Evolutionary conservation across 2,797 vertebrate species (phyloP).

Genomic region (Sitta carolinensis): DNA sequence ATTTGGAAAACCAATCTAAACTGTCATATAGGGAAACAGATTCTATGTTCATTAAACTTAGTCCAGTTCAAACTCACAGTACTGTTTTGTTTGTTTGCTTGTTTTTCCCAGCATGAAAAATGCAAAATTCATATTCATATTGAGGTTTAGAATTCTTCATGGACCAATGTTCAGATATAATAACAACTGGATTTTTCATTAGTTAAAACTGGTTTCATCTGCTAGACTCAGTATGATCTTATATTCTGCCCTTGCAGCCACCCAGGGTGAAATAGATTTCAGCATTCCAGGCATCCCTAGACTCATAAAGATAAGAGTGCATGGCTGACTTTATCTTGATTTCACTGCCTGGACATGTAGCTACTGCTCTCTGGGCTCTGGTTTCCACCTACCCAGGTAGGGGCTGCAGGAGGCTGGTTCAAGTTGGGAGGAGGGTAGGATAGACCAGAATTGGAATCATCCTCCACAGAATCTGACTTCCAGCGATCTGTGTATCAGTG

Average conservation of each 20-base stretch:
- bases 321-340: background rate
- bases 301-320: fast-evolving
- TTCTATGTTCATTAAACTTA: background rate
- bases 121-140: background rate
- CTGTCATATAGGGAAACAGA: background rate
- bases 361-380: background rate
- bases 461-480: background rate
- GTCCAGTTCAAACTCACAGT: background rate
- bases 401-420: background rate
- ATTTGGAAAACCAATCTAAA: background rate
- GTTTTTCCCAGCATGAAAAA: background rate
- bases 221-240: fast-evolving
- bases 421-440: background rate
- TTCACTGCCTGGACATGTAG: background rate
- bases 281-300: background rate
- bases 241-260: background rate
- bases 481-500: background rate
- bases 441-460: background rate
- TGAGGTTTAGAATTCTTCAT: background rate
- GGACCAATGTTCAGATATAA: background rate
- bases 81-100: background rate
- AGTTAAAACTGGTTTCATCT: background rate
- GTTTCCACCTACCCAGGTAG: background rate
- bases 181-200: background rate
- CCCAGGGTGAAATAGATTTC: background rate